These are phyloP conservation scores for Fratercula arctica DNA, from an alignment of 2,797 vertebrate genomes.

Conservation along the genomic window DNA sequence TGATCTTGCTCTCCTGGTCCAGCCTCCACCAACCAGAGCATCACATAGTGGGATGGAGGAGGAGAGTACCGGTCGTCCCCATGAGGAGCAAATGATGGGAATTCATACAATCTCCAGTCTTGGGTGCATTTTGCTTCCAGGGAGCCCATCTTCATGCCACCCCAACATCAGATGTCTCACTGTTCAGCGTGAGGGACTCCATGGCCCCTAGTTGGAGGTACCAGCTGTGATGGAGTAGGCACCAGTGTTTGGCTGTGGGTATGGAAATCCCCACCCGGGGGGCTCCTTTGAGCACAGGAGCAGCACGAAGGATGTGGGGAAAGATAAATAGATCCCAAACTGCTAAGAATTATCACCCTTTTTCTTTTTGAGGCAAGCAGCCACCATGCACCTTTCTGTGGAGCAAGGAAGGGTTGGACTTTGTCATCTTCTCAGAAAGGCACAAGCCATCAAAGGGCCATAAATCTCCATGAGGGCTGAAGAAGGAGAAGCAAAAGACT, in stretches of 20 bases:
- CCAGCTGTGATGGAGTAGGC: not conserved
- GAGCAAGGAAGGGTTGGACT: not conserved
- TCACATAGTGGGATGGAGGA: too few relatives aligned
- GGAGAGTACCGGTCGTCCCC: not conserved
- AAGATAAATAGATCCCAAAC: not conserved
- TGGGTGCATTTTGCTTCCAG: not conserved
- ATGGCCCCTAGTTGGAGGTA: not conserved
- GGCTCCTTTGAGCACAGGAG: not conserved
- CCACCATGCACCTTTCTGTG: not conserved
- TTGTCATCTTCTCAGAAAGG: not conserved
- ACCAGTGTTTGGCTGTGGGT: not conserved
- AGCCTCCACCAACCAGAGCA: not conserved
- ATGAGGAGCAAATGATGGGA: not conserved
- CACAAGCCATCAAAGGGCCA: not conserved
- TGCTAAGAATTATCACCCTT: not conserved
- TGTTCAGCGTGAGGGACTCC: not conserved
- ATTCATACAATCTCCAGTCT: not conserved
- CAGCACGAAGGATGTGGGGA: not conserved
- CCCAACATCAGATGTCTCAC: not conserved
- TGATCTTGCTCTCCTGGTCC: not conserved
- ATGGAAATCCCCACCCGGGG: not conserved
- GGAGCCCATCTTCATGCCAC: not conserved
- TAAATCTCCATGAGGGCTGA: not conserved
- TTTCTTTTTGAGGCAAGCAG: not conserved
- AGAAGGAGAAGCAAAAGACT: not conserved